Conservation (phyloP, 2,797 vertebrate species). For the Cichlasoma orientale region DNA sequence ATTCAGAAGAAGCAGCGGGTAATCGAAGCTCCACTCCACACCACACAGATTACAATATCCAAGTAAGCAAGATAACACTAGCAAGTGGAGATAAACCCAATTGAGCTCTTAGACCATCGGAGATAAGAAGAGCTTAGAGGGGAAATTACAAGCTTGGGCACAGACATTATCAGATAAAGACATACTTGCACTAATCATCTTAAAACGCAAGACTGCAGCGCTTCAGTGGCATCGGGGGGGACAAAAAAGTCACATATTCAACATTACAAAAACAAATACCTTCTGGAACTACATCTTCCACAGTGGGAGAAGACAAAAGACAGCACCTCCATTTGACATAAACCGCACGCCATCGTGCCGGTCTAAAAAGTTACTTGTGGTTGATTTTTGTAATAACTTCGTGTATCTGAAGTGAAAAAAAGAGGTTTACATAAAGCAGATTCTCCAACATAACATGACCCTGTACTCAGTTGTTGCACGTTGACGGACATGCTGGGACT, state of each 20-base stretch:
- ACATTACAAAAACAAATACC: background rate
- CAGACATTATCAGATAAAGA: constrained; percentile 62
- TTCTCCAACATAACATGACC: constrained; percentile 8
- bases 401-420: constrained; percentile 3
- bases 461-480: constrained; percentile 28
- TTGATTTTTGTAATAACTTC: constrained; percentile 9
- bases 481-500: constrained; percentile 56
- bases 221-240: background rate
- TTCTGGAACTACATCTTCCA: background rate
- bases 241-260: background rate
- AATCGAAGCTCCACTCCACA: constrained; percentile 13
- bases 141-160: constrained; percentile 69
- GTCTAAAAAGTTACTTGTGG: background rate
- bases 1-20: background rate
- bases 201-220: background rate
- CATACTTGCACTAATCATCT: constrained; percentile 35
- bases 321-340: background rate
- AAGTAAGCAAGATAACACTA: constrained; percentile 46
- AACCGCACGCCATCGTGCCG: background rate
- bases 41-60: constrained; percentile 29
- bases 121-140: constrained; percentile 60
- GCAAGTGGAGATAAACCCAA: constrained; percentile 42
- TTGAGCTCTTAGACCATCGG: constrained; percentile 43
- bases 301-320: background rate
- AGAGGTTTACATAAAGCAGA: background rate